These are phyloP conservation scores for Unio pictorum DNA, from an alignment of 2,888 invertebrate genomes.

Conservation along the genomic window DNA sequence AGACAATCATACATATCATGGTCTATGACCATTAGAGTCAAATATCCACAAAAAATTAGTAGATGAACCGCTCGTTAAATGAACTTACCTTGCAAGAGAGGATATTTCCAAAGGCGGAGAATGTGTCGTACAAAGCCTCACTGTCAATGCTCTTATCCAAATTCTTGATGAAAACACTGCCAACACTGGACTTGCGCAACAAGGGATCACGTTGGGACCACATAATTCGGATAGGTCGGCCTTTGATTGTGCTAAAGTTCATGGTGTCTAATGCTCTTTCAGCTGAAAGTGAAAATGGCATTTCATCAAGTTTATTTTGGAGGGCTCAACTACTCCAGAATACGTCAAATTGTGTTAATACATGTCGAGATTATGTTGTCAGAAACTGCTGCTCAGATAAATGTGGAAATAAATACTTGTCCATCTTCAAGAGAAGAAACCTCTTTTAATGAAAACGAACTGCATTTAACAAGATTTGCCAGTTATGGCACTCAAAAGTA, in stretches of 20 bases:
- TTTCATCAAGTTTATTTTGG: not conserved
- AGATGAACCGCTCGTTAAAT: not conserved
- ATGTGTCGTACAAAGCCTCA: constrained; percentile 99
- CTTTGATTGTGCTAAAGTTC: constrained; percentile 99
- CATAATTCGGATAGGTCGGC: constrained; percentile 99
- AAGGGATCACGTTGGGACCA: constrained; percentile 99
- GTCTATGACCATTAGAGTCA: no score
- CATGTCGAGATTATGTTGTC: no score
- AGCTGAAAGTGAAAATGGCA: constrained; percentile 76
- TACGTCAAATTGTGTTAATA: no score
- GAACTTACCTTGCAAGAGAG: constrained; percentile 90
- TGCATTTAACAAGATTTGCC: no score
- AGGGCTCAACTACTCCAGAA: not conserved
- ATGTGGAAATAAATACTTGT: no score
- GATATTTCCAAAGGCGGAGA: constrained; percentile 98
- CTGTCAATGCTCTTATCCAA: constrained; percentile 97
- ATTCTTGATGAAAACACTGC: constrained; percentile 99
- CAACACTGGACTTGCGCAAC: constrained; percentile 97
- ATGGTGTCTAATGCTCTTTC: constrained; percentile 99
- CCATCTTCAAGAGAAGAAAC: no score
- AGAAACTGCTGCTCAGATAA: no score
- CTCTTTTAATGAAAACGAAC: no score
- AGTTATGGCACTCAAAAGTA: no score
- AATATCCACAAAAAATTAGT: not conserved
- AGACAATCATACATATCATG: no score